Percentiles rank a stretch among this genome's conserved stretches.
phyloP scores from a whole-genome alignment of 2,113 vertebrate species.

The Solea senegalensis region DNA sequence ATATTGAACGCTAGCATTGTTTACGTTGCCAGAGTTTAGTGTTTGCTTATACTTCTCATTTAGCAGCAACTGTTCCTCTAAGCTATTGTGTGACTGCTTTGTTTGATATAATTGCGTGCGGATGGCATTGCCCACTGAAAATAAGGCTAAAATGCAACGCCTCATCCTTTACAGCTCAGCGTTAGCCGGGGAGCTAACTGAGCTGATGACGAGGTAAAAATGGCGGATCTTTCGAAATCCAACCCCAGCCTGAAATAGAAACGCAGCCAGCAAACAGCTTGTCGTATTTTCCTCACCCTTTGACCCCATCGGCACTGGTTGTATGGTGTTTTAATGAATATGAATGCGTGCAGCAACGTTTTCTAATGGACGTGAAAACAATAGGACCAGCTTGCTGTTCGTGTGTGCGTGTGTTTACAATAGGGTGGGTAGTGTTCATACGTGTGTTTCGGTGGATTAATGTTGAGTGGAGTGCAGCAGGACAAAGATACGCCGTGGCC shows the following conservation, averaged over 20 bases:
- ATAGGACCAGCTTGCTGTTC: neutral
- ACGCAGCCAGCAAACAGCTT: conserved; percentile 44
- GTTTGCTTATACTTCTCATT: neutral
- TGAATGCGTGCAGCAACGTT: neutral
- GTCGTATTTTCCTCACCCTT: conserved; percentile 17
- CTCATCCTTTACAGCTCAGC: conserved; percentile 13
- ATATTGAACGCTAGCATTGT: conserved; percentile 52
- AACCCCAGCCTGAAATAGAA: conserved; percentile 88
- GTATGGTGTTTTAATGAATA: neutral
- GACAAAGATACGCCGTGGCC: conserved; percentile 63
- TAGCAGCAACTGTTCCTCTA: neutral
- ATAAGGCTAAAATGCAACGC: neutral
- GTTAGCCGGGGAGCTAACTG: conserved; percentile 73
- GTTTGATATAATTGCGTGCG: neutral
- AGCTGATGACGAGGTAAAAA: conserved; percentile 94
- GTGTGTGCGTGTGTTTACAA: conserved; percentile 7
- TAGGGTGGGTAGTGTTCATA: conserved; percentile 23
- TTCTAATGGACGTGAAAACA: neutral
- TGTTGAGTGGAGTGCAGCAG: conserved; percentile 45
- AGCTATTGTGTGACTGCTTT: neutral
- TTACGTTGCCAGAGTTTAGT: conserved; percentile 54
- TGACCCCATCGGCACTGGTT: neutral
- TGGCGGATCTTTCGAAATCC: conserved; percentile 99
- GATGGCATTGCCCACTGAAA: neutral
- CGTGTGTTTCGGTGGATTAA: conserved; percentile 50